phyloP scores from a whole-genome alignment of 1,140 invertebrate genomes.

The Penaeus indicus region DNA sequence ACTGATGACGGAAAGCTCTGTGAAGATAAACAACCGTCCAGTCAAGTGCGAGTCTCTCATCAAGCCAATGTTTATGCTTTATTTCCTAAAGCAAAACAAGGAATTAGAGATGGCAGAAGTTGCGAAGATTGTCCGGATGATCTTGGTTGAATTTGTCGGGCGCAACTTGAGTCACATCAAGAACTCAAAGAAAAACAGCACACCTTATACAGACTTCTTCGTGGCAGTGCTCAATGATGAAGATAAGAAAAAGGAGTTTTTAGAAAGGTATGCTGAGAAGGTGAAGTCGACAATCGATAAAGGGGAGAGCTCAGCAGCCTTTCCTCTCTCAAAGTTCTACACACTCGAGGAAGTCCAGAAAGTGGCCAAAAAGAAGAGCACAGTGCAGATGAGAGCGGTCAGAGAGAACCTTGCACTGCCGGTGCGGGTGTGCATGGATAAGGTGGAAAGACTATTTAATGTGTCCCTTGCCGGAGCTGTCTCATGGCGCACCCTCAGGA shows the following conservation, averaged over 20 bases:
- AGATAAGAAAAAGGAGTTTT: too few relatives aligned
- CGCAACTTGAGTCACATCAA: conserved; percentile 27
- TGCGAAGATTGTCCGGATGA: conserved; percentile 16
- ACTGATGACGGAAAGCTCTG: conserved; percentile 58
- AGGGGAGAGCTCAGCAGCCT: not conserved
- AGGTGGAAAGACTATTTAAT: not conserved
- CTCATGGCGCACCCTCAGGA: conserved; percentile 26
- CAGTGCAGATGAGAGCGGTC: not conserved
- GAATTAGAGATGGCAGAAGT: too few relatives aligned
- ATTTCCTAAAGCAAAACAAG: conserved; percentile 7
- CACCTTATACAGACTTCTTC: conserved; percentile 28
- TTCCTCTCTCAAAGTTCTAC: not conserved
- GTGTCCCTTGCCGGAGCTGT: conserved; percentile 31
- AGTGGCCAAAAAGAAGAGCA: not conserved
- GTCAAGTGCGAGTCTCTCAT: conserved; percentile 59
- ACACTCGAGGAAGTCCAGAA: conserved; percentile 13
- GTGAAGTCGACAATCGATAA: not conserved
- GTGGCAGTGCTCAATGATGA: not conserved
- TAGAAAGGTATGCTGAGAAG: not conserved
- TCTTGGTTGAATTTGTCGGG: conserved; percentile 51
- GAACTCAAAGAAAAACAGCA: not conserved
- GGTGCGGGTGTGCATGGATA: not conserved
- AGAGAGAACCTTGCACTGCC: not conserved
- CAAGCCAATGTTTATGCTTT: conserved; percentile 50
- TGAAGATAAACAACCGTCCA: conserved; percentile 7